Evolutionary conservation across 2,113 vertebrate genomes (phyloP).

Genomic region (Muntiacus reevesi): DNA sequence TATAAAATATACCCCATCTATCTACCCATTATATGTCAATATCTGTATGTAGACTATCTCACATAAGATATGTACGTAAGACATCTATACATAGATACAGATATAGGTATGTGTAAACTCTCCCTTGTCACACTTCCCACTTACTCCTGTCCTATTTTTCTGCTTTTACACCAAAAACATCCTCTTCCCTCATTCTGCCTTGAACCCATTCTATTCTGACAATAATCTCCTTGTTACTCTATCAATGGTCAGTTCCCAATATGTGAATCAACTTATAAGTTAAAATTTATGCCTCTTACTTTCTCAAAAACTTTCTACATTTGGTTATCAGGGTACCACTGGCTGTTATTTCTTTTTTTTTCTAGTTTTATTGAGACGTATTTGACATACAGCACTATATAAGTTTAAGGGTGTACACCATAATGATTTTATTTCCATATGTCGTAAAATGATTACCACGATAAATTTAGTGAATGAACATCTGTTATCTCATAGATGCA

Average conservation of each 20-base stretch:
- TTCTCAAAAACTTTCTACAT: not conserved
- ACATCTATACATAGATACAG: not conserved
- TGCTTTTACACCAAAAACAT: not conserved
- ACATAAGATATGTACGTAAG: not conserved
- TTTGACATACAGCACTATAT: not conserved
- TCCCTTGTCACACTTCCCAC: not conserved
- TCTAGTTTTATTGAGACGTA: not conserved
- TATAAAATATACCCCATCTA: not conserved
- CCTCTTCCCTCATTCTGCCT: not conserved
- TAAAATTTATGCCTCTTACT: not conserved
- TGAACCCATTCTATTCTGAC: not conserved
- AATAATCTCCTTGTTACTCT: not conserved
- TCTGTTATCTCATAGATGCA: not conserved
- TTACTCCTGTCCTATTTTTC: not conserved
- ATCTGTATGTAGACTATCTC: not conserved
- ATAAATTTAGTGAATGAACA: not conserved
- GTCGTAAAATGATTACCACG: not conserved
- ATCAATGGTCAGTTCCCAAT: not conserved
- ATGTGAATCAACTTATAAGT: not conserved
- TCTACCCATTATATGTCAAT: not conserved
- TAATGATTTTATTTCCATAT: not conserved
- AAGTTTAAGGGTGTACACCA: not conserved
- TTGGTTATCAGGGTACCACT: not conserved
- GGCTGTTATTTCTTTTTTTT: not conserved
- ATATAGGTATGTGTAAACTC: not conserved